Evolutionary conservation across 2,888 invertebrate genomes (phyloP).

Genomic region (Dendrolimus houi): DNA sequence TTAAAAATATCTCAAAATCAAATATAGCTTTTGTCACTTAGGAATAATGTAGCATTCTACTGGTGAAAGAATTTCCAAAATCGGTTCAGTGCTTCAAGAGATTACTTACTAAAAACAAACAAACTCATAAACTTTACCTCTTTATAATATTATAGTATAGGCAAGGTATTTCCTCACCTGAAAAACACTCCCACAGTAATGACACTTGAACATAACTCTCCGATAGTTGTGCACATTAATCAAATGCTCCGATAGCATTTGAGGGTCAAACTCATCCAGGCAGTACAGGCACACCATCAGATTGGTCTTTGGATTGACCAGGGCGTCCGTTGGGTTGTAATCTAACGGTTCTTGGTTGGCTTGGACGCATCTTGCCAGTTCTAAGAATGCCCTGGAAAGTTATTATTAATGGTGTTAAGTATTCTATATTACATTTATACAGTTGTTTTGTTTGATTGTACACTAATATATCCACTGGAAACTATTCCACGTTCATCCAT

Average conservation of each 20-base stretch:
- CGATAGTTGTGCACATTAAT: constrained; percentile 25
- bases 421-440: too few relatives aligned
- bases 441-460: too few relatives aligned
- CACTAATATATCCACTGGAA: too few relatives aligned
- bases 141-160: too few relatives aligned
- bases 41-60: too few relatives aligned
- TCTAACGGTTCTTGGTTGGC: constrained; percentile 27
- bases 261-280: constrained; percentile 22
- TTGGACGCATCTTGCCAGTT: constrained; percentile 28
- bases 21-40: too few relatives aligned
- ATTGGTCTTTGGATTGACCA: constrained; percentile 25
- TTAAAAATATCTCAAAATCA: too few relatives aligned
- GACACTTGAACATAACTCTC: constrained; percentile 25
- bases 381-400: constrained; percentile 24
- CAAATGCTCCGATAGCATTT: constrained; percentile 28
- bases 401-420: not conserved
- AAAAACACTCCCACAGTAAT: constrained; percentile 22
- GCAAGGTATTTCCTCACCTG: constrained; percentile 10
- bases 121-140: too few relatives aligned
- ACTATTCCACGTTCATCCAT: too few relatives aligned
- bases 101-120: too few relatives aligned
- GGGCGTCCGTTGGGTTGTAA: constrained; percentile 25
- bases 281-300: constrained; percentile 31
- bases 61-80: too few relatives aligned
- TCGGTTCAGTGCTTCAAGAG: too few relatives aligned